Conservation (phyloP, 2,888 invertebrate species). For the Mesorhabditis belari region DNA sequence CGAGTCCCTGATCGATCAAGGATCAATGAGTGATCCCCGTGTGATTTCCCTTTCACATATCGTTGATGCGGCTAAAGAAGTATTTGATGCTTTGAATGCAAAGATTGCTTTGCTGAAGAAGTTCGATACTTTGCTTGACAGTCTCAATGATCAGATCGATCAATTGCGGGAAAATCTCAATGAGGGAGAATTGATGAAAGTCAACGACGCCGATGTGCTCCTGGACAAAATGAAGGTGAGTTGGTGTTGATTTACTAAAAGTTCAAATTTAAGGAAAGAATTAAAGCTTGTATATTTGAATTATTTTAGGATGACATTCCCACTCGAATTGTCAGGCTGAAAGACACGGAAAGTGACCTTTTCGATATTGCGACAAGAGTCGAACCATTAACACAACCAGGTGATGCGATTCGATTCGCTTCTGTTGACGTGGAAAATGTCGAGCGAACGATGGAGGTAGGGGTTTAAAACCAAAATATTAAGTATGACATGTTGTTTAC, state of each 20-base stretch:
- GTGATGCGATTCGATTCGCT: conserved; percentile 39
- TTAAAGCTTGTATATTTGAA: neutral
- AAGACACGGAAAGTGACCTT: conserved; percentile 13
- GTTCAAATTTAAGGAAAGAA: too few species aligned
- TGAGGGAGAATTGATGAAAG: neutral
- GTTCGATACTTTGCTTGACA: conserved; percentile 12
- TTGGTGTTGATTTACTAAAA: neutral
- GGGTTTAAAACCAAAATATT: neutral
- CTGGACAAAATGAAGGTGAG: conserved; percentile 2
- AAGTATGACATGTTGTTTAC: neutral
- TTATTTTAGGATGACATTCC: conserved; percentile 1
- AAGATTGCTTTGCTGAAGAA: conserved; percentile 20
- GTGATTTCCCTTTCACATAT: conserved; percentile 14
- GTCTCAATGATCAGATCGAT: neutral
- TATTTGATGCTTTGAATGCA: conserved; percentile 20
- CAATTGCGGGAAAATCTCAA: neutral
- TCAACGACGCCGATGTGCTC: neutral
- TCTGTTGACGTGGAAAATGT: conserved; percentile 38
- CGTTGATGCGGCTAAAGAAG: conserved; percentile 14
- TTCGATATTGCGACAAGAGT: conserved; percentile 14
- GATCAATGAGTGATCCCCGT: conserved; percentile 11
- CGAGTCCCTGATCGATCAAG: conserved; percentile 4
- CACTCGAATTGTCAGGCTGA: conserved; percentile 1
- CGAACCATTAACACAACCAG: conserved; percentile 25
- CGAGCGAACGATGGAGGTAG: conserved; percentile 30